A percentile compares a stretch with the other conserved stretches of the same genome.
Evolutionary conservation across 2,797 vertebrate species (phyloP).

Genomic region (Lerista edwardsae): DNA sequence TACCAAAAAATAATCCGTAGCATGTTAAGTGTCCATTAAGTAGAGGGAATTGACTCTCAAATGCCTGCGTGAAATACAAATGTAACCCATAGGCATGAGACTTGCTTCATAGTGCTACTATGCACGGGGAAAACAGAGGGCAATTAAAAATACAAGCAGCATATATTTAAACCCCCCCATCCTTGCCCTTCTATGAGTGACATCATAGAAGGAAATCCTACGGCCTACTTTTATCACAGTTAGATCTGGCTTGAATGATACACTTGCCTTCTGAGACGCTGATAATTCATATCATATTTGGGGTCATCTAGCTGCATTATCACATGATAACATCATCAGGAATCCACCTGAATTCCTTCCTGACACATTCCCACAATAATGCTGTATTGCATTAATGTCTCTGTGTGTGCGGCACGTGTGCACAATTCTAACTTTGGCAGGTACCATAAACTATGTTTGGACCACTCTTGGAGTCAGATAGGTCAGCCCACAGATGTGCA

Average conservation of each 20-base stretch:
- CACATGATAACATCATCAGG: too few relatives aligned
- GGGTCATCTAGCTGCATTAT: too few relatives aligned
- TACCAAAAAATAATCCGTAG: constrained; percentile 58
- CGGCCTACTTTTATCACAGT: neutral
- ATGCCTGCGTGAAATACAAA: constrained; percentile 44
- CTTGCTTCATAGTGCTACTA: neutral
- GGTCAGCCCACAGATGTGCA: too few relatives aligned
- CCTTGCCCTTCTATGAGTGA: constrained; percentile 7
- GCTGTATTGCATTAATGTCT: neutral
- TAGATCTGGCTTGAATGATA: too few relatives aligned
- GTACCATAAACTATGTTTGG: too few relatives aligned
- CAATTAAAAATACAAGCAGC: constrained; percentile 15
- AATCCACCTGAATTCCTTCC: too few relatives aligned
- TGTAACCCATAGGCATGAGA: neutral
- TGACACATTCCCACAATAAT: too few relatives aligned
- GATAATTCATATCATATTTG: too few relatives aligned
- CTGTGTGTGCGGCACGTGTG: too few relatives aligned
- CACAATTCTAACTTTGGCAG: too few relatives aligned
- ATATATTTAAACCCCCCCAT: constrained; percentile 14
- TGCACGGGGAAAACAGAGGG: neutral
- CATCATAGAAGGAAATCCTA: neutral
- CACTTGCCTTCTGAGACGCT: too few relatives aligned
- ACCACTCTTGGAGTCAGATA: too few relatives aligned
- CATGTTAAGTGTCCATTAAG: constrained; percentile 56
- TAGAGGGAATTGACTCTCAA: constrained; percentile 21